Conservation (phyloP, 2,113 vertebrate genomes). For the Crocuta crocuta region DNA sequence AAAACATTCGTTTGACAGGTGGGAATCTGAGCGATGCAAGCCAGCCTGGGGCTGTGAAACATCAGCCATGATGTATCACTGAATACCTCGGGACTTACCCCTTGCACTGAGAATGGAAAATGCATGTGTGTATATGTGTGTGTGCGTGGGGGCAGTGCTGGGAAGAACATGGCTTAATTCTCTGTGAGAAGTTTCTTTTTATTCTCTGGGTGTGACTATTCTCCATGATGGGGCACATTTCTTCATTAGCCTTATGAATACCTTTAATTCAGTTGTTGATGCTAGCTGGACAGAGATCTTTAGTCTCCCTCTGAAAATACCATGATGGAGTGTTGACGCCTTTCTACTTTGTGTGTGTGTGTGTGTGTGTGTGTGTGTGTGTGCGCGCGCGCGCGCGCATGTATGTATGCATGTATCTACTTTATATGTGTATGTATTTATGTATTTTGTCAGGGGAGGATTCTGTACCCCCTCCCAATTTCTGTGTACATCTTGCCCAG, state of each 20-base stretch:
- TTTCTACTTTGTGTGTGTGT: not conserved
- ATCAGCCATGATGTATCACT: not conserved
- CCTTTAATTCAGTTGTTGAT: not conserved
- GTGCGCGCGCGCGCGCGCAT: no score
- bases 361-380: not conserved
- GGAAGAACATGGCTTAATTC: not conserved
- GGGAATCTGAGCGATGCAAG: not conserved
- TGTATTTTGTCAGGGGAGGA: not conserved
- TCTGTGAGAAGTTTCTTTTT: not conserved
- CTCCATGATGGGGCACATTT: not conserved
- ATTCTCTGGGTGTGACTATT: not conserved
- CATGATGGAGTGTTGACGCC: not conserved
- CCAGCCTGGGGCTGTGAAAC: not conserved
- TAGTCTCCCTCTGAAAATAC: not conserved
- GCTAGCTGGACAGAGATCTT: not conserved
- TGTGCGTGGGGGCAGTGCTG: no score
- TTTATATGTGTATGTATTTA: not conserved
- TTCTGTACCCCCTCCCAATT: not conserved
- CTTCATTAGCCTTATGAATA: not conserved
- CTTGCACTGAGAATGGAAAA: not conserved
- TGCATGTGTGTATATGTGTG: not conserved
- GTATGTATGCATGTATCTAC: not conserved
- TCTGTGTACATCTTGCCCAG: not conserved
- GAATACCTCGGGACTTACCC: not conserved
- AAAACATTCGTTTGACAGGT: not conserved